Base-by-base conservation (phyloP, 2,888 invertebrate genomes). In the Galeruca laticollis region DNA sequence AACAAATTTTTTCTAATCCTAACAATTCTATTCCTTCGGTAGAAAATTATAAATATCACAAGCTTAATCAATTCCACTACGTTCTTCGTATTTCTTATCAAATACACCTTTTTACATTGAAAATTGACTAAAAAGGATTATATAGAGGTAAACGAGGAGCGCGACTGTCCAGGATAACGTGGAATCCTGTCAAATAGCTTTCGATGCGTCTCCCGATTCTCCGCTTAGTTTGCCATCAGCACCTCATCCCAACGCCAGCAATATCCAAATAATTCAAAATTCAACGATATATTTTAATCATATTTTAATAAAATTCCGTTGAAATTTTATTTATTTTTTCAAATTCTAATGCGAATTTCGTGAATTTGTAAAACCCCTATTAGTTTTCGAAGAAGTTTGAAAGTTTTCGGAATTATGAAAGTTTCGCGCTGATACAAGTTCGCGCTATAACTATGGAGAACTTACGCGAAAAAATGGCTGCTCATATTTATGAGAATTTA, bases 401-500 rank as follows among this genome's bases (percentile, higher is more conserved):
- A 18, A 18, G 47, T 33, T 60, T 21, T 49, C 47, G 47, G n/a
- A 43, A 18, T 21, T 60, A 49, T 49, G 60, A 57, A 57, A 57
- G 35, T 57, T 57, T 57, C n/a, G 60, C 49, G 60, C 60, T 49
- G 56, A 56, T 31, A 31, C 3, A 33, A 35, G 15, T 15, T 33
- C 35, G 31, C n/a, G 35, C 18, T 26, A n/a, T 5, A 35, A 57
- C 35, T 15, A 66, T 66, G 66, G 52, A 54, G 21, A 64, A 64
- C 13, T 60, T 54, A 33, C 68, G 57, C 13, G 51, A 20, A 54
- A 65, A 60, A 63, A 73, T 71, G 71, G 65, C 71, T 76, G 81
- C 82, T 52, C 80, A 81, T 61, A 76, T 84, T 20, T 84, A 83
- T 78, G 84, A 85, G 66, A 84, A 83, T 72, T 74, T 85, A 20